Evolutionary conservation across 2,113 vertebrate species (phyloP), one percentile per base, ranked within the genome.

Genomic region (Cynopterus brachyotis): DNA sequence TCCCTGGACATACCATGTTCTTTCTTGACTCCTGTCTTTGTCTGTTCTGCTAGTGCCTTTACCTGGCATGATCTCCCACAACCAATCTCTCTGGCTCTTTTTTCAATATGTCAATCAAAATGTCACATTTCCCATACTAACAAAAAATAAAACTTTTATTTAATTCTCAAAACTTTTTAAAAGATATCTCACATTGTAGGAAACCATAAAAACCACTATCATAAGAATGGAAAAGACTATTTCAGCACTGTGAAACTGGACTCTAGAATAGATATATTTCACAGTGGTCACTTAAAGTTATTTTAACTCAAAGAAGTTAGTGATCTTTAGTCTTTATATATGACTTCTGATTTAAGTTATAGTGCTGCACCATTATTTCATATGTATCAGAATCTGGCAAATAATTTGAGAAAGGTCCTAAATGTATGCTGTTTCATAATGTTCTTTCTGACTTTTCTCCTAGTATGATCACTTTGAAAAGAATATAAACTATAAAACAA

Each of bases 31-130:
- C 26, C 9, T 53, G 20, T 73, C 12, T 69, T 28, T 80, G 53
- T 32, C 86, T 1, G 3, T 15, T 26, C 66, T 60, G 40, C 72
- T 70, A 55, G 10, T 42, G 15, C 19, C 50, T 87, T 66, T 55
- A 87, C 35, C 42, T 35, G 53, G 62, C 35, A 62, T 20, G 37
- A 67, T 20, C n/a, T 82, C 30, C 17, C 2, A 40, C 13, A 24
- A 92, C 42, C 75, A 78, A 45, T 20, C 30, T 91, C 66, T 60
- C 72, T 45, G 30, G 35, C 28, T 93, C 40, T 86, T 94, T 40
- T 83, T 95, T 50, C n/a, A 78, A 67, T n/a, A 88, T 40, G 24
- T 20, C 64, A 86, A 70, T 40, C 90, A 94, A 91, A 75, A 80
- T 16, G 9, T n/a, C 37, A 89, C 30, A 85, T 15, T 95, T 45